phyloP scores from a whole-genome alignment of 1,140 invertebrate species.

The Aphaenogaster floridana region DNA sequence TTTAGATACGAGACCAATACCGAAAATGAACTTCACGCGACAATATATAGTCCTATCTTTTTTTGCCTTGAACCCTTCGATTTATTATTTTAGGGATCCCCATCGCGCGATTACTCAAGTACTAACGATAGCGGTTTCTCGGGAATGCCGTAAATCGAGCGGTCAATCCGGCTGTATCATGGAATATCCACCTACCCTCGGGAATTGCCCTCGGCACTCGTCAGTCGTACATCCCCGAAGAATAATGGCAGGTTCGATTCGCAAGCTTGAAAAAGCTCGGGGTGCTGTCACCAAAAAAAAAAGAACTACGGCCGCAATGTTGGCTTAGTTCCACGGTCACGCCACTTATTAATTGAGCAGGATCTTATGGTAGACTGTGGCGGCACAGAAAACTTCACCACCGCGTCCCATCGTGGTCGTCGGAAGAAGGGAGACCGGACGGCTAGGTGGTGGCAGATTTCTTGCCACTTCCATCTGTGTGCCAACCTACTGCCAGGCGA shows the following conservation, averaged over 20 bases:
- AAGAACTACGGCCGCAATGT: constrained; percentile 1
- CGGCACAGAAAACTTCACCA: constrained; percentile 64
- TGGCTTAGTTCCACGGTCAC: constrained; percentile 32
- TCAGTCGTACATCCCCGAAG: constrained; percentile 22
- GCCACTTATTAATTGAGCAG: constrained; percentile 80
- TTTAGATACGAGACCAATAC: not conserved
- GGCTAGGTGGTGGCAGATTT: constrained; percentile 72
- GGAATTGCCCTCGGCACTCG: constrained; percentile 16
- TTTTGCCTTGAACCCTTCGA: not conserved
- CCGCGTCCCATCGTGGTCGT: constrained; percentile 38
- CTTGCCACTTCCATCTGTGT: constrained; percentile 76
- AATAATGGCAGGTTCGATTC: not conserved
- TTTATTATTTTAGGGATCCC: not conserved
- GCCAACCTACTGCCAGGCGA: constrained; percentile 18
- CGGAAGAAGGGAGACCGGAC: constrained; percentile 69
- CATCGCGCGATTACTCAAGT: not conserved
- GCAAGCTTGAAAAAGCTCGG: not conserved
- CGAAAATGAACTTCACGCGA: not conserved
- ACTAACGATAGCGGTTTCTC: constrained; percentile 6
- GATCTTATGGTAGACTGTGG: constrained; percentile 78
- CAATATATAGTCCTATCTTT: not conserved
- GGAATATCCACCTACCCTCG: constrained; percentile 39
- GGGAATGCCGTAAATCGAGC: not conserved
- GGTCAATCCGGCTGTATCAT: not conserved
- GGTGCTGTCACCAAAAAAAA: not conserved